phyloP scores from a whole-genome alignment of 2,113 vertebrate genomes.

The Xenopus tropicalis region DNA sequence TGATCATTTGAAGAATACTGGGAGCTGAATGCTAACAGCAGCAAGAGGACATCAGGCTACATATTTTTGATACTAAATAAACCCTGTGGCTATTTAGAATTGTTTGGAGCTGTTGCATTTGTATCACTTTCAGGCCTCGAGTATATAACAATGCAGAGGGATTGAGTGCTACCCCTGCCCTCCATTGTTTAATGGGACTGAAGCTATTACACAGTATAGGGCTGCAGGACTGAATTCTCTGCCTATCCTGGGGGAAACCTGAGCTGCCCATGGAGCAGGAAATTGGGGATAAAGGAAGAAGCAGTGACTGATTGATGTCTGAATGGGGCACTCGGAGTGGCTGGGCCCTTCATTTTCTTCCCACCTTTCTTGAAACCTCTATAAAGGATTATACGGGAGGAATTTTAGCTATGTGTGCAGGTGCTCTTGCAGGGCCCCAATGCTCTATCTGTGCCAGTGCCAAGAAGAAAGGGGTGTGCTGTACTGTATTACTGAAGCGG shows the following conservation, averaged over 20 bases:
- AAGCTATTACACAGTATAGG: neutral
- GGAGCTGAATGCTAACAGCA: too few species aligned
- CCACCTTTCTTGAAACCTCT: constrained; percentile 27
- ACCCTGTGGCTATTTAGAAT: too few species aligned
- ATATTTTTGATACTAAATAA: too few species aligned
- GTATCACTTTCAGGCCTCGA: too few species aligned
- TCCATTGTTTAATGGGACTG: neutral
- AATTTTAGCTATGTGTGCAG: constrained; percentile 36
- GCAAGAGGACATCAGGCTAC: too few species aligned
- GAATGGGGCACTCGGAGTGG: constrained; percentile 28
- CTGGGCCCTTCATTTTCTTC: constrained; percentile 24
- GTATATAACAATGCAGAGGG: neutral
- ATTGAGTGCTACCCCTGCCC: constrained; percentile 3
- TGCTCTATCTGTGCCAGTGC: constrained; percentile 9
- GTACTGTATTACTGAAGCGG: neutral
- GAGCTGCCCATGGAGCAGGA: constrained; percentile 30
- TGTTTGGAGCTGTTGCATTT: too few species aligned
- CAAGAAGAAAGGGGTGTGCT: neutral
- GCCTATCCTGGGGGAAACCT: constrained; percentile 16
- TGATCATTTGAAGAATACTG: too few species aligned
- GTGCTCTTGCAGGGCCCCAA: constrained; percentile 22
- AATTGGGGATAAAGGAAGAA: constrained; percentile 41
- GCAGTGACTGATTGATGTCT: constrained; percentile 37
- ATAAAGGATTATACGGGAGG: constrained; percentile 35
- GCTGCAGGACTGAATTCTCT: constrained; percentile 2